phyloP scores from a whole-genome alignment of 1,140 invertebrate species.

The Listronotus bonariensis region DNA sequence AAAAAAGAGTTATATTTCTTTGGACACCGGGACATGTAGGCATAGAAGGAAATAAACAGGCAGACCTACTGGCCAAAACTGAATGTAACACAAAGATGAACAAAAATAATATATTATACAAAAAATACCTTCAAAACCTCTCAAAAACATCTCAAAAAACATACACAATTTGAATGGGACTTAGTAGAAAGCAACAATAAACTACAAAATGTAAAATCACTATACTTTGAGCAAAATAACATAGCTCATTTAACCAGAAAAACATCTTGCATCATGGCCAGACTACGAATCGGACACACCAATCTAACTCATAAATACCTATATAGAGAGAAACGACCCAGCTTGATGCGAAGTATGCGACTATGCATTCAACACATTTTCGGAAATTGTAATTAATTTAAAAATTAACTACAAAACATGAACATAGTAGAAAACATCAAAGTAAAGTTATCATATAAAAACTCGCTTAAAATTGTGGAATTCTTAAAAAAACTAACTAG shows the following conservation, averaged over 20 bases:
- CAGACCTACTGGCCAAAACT: conserved; percentile 18
- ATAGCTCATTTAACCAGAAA: conserved; percentile 1
- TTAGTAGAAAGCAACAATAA: not conserved
- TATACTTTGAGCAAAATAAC: not conserved
- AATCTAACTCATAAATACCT: conserved; percentile 17
- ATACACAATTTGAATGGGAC: not conserved
- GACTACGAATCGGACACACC: conserved; percentile 26
- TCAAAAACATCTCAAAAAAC: not conserved
- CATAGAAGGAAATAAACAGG: conserved; percentile 16
- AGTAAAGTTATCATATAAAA: too few relatives aligned
- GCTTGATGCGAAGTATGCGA: not conserved
- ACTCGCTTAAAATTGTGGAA: too few relatives aligned
- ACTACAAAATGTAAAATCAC: not conserved
- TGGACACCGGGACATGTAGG: conserved; percentile 21
- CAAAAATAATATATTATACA: not conserved
- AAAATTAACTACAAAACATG: too few relatives aligned
- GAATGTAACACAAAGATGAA: not conserved
- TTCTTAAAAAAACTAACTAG: too few relatives aligned
- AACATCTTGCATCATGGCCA: conserved; percentile 3
- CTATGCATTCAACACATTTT: not conserved
- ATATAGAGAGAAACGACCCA: not conserved
- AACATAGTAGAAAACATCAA: too few relatives aligned
- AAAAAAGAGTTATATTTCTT: conserved; percentile 9
- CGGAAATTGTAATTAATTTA: too few relatives aligned
- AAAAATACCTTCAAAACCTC: not conserved